Base-by-base conservation (phyloP, 2,113 vertebrate species). In the Paracanthobrama guichenoti region DNA sequence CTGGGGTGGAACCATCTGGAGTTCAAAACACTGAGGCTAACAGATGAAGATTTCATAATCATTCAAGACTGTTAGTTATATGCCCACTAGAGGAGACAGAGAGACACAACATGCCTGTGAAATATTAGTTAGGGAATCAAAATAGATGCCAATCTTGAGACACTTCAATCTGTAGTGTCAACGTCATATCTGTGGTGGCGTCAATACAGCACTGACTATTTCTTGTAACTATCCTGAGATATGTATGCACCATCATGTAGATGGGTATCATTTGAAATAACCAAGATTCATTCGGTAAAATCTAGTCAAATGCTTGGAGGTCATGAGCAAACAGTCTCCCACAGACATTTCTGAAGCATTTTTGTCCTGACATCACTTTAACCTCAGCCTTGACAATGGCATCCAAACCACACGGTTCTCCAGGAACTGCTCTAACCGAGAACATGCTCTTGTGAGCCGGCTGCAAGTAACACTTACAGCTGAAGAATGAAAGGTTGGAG, bases 351-450 rank as follows among this genome's bases (percentile, higher is more conserved):
- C 74, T 48, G 31, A 57, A 12, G 53, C 48, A 24, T 50, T 84
- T 78, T 22, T 14, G 13, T 59, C 46, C n/a, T 60, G 71, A 76
- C 82, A 50, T 39, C 46, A 76, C 16, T 64, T 75, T 60, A 74
- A 73, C 16, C 72, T 76, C 28, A 35, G 22, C 26, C 22, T 24
- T 39, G 44, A 50, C 72, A 84, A 64, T 31, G 71, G 42, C 80
- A 72, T 74, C 69, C 81, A 74, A 31, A 74, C 71, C 82, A 66
- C 81, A 75, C 31, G 13, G 18, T 50, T 26, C 20, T 83, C 71
- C 39, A 31, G 35, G 42, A 73, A 73, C 18, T 9, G 71, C 46
- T 57, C 60, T 5, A 24, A 60, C 24, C 2, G 44, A 75, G 44
- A 82, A 72, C 50, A 73, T 73, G 46, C 31, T 4, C 35, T 42